Percentiles rank a stretch among this genome's conserved stretches.
Evolutionary conservation across 2,888 invertebrate species (phyloP).

Genomic region (Campoplex nolae): DNA sequence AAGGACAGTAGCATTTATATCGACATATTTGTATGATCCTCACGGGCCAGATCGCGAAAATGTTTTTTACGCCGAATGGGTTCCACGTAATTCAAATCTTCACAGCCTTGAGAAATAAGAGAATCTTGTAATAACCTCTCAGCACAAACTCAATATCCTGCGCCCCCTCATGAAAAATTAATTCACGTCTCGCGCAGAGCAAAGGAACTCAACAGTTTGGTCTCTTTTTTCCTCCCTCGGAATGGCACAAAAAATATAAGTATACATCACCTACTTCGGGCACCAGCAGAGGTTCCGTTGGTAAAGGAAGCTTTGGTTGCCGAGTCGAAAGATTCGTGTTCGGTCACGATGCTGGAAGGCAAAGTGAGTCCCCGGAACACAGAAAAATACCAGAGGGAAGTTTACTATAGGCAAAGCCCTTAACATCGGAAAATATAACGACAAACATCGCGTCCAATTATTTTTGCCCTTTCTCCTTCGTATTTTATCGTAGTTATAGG

Average conservation of each 20-base stretch:
- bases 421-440: conserved; percentile 75
- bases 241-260: conserved; percentile 27
- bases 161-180: conserved; percentile 66
- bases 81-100: conserved; percentile 17
- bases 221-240: conserved; percentile 31
- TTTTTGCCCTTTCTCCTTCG: conserved; percentile 78
- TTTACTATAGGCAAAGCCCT: conserved; percentile 59
- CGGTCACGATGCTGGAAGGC: conserved; percentile 51
- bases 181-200: conserved; percentile 54
- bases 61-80: conserved; percentile 58
- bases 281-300: conserved; percentile 35
- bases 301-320: conserved; percentile 58
- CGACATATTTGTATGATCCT: conserved; percentile 8
- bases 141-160: conserved; percentile 44
- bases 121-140: conserved; percentile 52
- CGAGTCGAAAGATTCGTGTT: conserved; percentile 57
- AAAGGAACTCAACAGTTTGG: conserved; percentile 18
- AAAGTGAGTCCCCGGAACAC: conserved; percentile 51
- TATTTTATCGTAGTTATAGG: conserved; percentile 62
- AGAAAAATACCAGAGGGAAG: conserved; percentile 48
- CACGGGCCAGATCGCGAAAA: conserved; percentile 60
- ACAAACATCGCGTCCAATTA: conserved; percentile 82
- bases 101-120: conserved; percentile 36
- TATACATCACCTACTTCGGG: conserved; percentile 31
- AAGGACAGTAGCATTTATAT: background rate